Percentiles rank a stretch among this genome's conserved stretches.
phyloP scores from a whole-genome alignment of 2,113 vertebrate genomes.

The Clinocottus analis region DNA sequence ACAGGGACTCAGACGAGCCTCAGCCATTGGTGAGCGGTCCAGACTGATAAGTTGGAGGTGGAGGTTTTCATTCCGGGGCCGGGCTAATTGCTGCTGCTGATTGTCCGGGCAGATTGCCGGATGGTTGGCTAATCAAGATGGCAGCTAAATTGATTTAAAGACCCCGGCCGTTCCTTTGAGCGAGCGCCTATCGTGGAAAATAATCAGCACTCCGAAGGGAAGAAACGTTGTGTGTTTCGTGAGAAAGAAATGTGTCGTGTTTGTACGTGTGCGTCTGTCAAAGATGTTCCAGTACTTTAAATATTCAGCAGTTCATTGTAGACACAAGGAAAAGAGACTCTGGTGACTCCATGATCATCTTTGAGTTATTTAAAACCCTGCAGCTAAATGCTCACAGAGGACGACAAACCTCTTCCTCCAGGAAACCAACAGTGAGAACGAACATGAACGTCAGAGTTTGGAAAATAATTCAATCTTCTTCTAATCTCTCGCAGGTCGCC shows the following conservation, averaged over 20 bases:
- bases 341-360: no score
- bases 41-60: slow-evolving; percentile 61
- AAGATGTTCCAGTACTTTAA: no score
- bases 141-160: slow-evolving; percentile 56
- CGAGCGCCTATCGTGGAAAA: background rate
- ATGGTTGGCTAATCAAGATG: slow-evolving; percentile 60
- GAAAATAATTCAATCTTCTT: no score
- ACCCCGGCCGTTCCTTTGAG: slow-evolving; percentile 28
- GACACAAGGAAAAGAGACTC: no score
- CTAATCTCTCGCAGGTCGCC: no score
- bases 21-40: slow-evolving; percentile 47
- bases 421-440: no score
- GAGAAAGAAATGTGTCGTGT: background rate
- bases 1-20: slow-evolving; percentile 65
- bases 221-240: background rate
- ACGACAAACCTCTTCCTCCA: no score
- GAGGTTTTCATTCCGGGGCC: slow-evolving; percentile 43
- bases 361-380: no score
- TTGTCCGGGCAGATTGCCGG: slow-evolving; percentile 58
- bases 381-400: no score
- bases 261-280: no score
- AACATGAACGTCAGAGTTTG: no score
- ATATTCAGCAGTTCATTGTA: no score
- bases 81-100: slow-evolving; percentile 64
- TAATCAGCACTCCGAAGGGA: slow-evolving; percentile 14